A percentile compares a stretch with the other conserved stretches of the same genome.
Conservation (phyloP, 2,888 invertebrate genomes). For the Merodon equestris region DNA sequence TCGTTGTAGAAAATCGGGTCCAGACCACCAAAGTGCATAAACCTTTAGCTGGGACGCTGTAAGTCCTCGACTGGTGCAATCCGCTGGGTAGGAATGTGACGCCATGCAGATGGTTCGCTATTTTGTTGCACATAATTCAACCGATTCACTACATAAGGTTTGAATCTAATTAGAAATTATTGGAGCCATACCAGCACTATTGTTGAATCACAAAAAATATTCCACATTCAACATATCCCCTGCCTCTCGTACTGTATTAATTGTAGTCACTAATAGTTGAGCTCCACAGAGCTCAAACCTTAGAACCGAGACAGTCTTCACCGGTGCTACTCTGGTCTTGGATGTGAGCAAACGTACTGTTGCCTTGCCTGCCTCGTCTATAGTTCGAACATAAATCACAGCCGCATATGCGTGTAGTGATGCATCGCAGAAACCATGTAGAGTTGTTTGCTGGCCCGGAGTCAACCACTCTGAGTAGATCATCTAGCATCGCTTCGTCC, state of each 20-base stretch:
- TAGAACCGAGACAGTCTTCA: too few species aligned
- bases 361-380: background rate
- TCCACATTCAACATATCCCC: slow-evolving; percentile 7
- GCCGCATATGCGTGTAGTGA: slow-evolving; percentile 12
- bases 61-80: too few species aligned
- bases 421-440: slow-evolving; percentile 30
- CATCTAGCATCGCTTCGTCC: slow-evolving; percentile 11
- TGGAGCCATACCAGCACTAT: slow-evolving; percentile 21
- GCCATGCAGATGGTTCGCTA: too few species aligned
- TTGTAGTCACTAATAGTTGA: too few species aligned
- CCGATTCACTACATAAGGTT: too few species aligned
- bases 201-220: slow-evolving; percentile 31
- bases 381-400: slow-evolving; percentile 13
- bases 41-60: too few species aligned
- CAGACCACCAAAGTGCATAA: slow-evolving; percentile 40
- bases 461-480: slow-evolving; percentile 1
- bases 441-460: slow-evolving; percentile 18
- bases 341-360: slow-evolving; percentile 13
- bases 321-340: slow-evolving; percentile 19
- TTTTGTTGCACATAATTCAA: too few species aligned
- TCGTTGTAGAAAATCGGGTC: slow-evolving; percentile 18
- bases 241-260: slow-evolving; percentile 25
- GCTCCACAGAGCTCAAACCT: too few species aligned
- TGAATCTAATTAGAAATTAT: background rate
- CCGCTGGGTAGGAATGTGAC: too few species aligned